Percentiles rank a stretch among this genome's conserved stretches.
These are phyloP conservation scores for Ondatra zibethicus DNA, from an alignment of 2,113 vertebrate genomes.

Conservation along the genomic window DNA sequence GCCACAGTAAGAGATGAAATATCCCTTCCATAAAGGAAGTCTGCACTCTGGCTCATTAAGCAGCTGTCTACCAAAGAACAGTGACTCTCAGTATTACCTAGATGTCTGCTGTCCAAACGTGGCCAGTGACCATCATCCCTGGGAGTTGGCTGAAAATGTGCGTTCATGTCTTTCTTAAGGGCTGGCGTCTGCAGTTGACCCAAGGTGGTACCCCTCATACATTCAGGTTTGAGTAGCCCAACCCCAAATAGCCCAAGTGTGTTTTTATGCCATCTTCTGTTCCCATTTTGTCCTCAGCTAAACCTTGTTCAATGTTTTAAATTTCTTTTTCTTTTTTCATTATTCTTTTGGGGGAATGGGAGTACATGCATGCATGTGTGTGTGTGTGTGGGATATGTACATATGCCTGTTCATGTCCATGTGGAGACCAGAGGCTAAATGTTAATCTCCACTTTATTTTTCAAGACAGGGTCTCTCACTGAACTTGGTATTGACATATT, in stretches of 20 bases:
- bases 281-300: neutral
- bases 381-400: neutral
- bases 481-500: neutral
- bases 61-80: neutral
- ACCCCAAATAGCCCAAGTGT: neutral
- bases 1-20: neutral
- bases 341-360: neutral
- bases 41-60: accelerated
- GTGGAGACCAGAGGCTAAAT: neutral
- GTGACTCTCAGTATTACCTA: neutral
- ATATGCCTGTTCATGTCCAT: neutral
- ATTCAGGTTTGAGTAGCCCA: accelerated
- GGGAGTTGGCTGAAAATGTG: neutral
- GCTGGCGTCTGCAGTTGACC: neutral
- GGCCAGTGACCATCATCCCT: accelerated
- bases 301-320: neutral
- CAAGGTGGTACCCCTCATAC: accelerated
- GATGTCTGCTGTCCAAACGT: neutral
- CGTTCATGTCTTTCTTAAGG: accelerated
- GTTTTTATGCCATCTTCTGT: neutral
- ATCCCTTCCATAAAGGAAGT: neutral
- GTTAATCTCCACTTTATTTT: neutral
- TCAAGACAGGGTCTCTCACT: neutral
- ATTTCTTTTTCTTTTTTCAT: neutral
- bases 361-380: neutral